Conservation (phyloP, 2,113 vertebrate species). For the Cathartes aura region DNA sequence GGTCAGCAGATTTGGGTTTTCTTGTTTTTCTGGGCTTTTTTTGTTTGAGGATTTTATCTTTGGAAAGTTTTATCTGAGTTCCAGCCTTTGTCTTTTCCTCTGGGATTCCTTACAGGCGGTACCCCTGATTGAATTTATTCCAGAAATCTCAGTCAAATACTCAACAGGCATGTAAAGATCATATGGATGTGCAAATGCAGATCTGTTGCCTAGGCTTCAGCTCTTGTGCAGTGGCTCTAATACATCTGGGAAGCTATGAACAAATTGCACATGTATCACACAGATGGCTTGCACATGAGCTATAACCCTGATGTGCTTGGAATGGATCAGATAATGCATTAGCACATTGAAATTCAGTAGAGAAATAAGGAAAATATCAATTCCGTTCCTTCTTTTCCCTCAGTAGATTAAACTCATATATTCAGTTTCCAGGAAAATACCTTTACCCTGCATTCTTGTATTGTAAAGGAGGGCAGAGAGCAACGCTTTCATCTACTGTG, state of each 20-base stretch:
- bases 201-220: not conserved
- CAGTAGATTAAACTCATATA: not conserved
- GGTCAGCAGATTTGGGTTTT: not conserved
- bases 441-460: not conserved
- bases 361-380: conserved; percentile 3
- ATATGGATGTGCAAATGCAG: not conserved
- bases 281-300: not conserved
- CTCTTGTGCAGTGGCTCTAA: not conserved
- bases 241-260: not conserved
- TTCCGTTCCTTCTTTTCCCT: not conserved
- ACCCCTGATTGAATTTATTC: not conserved
- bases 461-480: not conserved
- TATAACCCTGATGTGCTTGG: not conserved
- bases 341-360: not conserved
- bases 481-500: not conserved
- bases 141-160: not conserved
- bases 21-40: not conserved
- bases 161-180: not conserved
- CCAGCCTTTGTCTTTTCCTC: not conserved
- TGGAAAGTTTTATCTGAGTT: not conserved
- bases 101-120: not conserved
- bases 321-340: not conserved
- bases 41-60: not conserved
- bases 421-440: not conserved
- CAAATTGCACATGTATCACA: not conserved